Conservation (phyloP, 2,888 invertebrate genomes). For the Chesias legatella region DNA sequence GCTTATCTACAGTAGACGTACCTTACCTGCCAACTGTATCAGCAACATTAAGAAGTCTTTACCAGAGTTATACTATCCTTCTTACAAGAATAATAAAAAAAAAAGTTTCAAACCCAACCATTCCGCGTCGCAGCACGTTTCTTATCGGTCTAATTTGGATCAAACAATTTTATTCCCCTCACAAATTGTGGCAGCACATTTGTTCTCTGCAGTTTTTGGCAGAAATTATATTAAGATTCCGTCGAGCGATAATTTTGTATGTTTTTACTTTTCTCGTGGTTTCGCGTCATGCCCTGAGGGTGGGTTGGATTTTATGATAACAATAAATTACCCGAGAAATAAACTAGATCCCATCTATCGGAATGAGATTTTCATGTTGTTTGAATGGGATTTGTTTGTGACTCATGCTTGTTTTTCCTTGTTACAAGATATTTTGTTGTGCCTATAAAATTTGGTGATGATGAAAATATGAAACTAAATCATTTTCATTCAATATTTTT, state of each 20-base stretch:
- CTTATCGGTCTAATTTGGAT: slow-evolving; percentile 75
- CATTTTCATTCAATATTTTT: no score
- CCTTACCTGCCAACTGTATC: no score
- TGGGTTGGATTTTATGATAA: slow-evolving; percentile 57
- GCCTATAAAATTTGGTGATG: no score
- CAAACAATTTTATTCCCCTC: slow-evolving; percentile 69
- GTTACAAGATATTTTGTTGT: slow-evolving; percentile 2
- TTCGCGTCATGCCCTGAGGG: slow-evolving; percentile 47
- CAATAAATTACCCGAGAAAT: slow-evolving; percentile 63
- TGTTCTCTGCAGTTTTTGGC: slow-evolving; percentile 71
- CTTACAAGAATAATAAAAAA: slow-evolving; percentile 57
- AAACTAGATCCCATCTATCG: slow-evolving; percentile 56
- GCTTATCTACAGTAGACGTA: no score
- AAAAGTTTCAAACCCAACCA: slow-evolving; percentile 56
- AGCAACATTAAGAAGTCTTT: no score
- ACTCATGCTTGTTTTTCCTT: slow-evolving; percentile 22
- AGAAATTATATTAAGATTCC: slow-evolving; percentile 77
- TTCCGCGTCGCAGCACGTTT: slow-evolving; percentile 54
- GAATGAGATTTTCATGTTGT: slow-evolving; percentile 48
- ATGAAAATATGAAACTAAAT: no score
- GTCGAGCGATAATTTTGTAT: slow-evolving; percentile 66
- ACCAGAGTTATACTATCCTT: not conserved
- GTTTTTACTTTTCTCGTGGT: slow-evolving; percentile 58
- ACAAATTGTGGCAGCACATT: slow-evolving; percentile 69
- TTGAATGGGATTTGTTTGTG: slow-evolving; percentile 25